Evolutionary conservation across 2,797 vertebrate genomes (phyloP).

Genomic region (Sebastes kiyomatsui): DNA sequence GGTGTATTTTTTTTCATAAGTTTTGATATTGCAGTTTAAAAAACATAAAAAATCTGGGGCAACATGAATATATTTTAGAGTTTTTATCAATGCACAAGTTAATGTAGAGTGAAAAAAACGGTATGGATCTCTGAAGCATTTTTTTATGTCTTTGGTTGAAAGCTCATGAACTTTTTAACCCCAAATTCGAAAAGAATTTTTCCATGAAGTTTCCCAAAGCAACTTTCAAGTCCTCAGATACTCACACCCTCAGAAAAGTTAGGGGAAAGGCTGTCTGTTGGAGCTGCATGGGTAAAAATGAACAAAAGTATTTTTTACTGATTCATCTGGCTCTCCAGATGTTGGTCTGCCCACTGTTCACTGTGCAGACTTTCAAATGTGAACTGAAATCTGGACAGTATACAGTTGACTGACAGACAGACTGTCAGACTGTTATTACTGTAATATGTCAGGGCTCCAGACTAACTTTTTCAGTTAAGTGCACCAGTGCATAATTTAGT

Average conservation of each 20-base stretch:
- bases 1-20: background rate
- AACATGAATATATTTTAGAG: background rate
- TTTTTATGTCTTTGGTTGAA: background rate
- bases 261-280: background rate
- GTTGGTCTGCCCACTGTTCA: background rate
- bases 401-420: background rate
- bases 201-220: background rate
- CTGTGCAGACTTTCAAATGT: background rate
- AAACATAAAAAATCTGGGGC: background rate
- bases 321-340: background rate
- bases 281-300: background rate
- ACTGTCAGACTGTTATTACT: background rate
- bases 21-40: background rate
- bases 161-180: background rate
- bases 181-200: background rate
- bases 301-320: background rate
- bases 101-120: background rate
- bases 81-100: background rate
- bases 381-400: background rate
- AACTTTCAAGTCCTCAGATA: background rate
- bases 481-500: background rate
- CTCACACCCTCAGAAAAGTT: background rate
- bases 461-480: background rate
- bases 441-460: background rate
- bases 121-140: background rate